phyloP scores from a whole-genome alignment of 1,140 invertebrate genomes.

The Medauroidea extradentata region DNA sequence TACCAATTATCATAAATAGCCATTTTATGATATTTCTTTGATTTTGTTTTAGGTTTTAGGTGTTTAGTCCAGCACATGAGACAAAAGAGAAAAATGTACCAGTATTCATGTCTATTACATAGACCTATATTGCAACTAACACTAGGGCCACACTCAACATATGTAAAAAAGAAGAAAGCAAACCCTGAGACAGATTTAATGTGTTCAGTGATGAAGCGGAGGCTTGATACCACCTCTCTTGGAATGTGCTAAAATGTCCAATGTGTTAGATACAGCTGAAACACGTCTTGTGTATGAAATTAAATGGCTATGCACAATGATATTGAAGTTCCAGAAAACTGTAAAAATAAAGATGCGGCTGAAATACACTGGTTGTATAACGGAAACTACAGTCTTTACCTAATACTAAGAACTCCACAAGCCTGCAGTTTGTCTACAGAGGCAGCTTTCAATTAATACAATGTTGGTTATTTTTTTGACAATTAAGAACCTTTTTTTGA shows the following conservation, averaged over 20 bases:
- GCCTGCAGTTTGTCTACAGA: background rate
- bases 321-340: background rate
- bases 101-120: no score
- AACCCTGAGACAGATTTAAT: background rate
- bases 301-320: constrained; percentile 1
- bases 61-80: no score
- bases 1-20: no score
- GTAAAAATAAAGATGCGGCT: background rate
- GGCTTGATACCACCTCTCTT: background rate
- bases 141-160: no score
- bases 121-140: no score
- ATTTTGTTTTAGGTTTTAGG: no score
- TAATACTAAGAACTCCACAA: background rate
- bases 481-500: background rate
- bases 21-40: no score
- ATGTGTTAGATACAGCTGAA: background rate
- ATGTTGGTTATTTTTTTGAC: constrained; percentile 7
- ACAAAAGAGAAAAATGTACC: no score
- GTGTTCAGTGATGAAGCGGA: background rate
- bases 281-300: background rate
- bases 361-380: no score
- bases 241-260: constrained; percentile 3
- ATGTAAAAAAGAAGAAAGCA: background rate
- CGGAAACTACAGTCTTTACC: no score
- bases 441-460: background rate